These are phyloP conservation scores for Mixornis gularis DNA, from an alignment of 2,113 vertebrate species.

Conservation along the genomic window DNA sequence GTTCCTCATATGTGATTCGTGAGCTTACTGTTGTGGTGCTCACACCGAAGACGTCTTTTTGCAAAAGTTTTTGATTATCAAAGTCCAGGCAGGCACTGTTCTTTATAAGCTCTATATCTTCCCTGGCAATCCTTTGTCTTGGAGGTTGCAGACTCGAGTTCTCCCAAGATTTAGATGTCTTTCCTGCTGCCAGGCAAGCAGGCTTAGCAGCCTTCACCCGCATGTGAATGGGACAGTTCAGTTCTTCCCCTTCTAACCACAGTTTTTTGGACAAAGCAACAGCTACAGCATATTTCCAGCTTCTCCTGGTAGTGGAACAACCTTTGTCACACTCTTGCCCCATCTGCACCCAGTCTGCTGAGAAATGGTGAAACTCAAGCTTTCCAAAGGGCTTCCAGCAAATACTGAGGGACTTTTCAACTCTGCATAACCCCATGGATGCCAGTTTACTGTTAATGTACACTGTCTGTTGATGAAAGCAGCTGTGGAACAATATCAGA, in stretches of 20 bases:
- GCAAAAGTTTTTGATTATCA: not conserved
- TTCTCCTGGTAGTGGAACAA: not conserved
- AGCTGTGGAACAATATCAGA: not conserved
- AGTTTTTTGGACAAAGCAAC: not conserved
- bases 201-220: not conserved
- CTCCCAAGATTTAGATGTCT: not conserved
- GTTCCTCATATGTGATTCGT: accelerated
- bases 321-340: not conserved
- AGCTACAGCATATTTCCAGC: not conserved
- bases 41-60: not conserved
- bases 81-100: not conserved
- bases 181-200: not conserved
- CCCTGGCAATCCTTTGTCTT: not conserved
- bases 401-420: not conserved
- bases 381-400: not conserved
- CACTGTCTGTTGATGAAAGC: not conserved
- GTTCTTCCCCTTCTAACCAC: not conserved
- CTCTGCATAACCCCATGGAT: not conserved
- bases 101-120: not conserved
- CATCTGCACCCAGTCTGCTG: not conserved
- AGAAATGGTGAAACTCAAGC: not conserved
- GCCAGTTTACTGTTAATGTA: not conserved
- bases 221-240: not conserved
- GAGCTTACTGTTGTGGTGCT: not conserved
- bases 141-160: not conserved